phyloP scores from a whole-genome alignment of 2,888 invertebrate species.

The Brenthis daphne region DNA sequence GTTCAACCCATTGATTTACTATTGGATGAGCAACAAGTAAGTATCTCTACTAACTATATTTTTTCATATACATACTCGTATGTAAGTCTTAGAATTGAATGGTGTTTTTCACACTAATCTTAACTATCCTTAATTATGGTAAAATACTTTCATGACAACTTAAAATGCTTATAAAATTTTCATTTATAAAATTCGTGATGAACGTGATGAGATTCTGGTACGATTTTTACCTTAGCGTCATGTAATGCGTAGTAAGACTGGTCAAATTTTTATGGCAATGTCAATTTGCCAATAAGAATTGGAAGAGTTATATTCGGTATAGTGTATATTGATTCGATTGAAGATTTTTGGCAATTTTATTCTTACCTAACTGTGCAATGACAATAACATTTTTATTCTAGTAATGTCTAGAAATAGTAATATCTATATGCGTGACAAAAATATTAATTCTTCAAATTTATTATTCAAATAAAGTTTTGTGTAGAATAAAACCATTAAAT shows the following conservation, averaged over 20 bases:
- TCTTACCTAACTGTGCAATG: background rate
- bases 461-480: too few relatives aligned
- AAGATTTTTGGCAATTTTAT: background rate
- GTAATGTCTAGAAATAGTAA: background rate
- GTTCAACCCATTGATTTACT: constrained; percentile 95
- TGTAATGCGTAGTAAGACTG: too few relatives aligned
- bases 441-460: background rate
- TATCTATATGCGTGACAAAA: constrained; percentile 1
- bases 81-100: background rate
- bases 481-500: too few relatives aligned
- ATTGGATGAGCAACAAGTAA: constrained; percentile 95
- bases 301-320: too few relatives aligned
- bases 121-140: background rate
- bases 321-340: too few relatives aligned
- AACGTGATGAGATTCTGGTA: background rate
- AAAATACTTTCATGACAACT: background rate
- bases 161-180: too few relatives aligned
- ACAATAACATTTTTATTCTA: background rate
- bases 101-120: background rate
- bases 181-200: background rate
- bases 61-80: background rate
- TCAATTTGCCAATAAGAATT: too few relatives aligned
- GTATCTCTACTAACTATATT: constrained; percentile 39
- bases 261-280: too few relatives aligned
- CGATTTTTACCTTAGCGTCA: too few relatives aligned